Evolutionary conservation across 2,113 vertebrate species (phyloP).

Genomic region (Clupea harengus): DNA sequence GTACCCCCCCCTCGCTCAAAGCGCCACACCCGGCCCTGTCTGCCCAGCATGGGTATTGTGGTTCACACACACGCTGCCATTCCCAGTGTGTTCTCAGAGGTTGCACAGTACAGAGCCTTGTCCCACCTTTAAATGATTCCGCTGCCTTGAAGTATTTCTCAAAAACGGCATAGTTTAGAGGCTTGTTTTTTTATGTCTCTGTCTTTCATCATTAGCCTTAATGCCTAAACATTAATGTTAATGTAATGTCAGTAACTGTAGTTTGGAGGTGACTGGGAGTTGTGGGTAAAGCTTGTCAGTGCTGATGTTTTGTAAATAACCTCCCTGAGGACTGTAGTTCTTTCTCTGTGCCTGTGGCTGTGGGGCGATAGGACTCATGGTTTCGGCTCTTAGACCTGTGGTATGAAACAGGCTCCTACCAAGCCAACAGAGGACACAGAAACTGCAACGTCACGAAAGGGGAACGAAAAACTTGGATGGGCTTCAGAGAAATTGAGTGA

Average conservation of each 20-base stretch:
- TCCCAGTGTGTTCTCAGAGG: background rate
- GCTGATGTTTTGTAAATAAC: background rate
- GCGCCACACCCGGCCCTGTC: background rate
- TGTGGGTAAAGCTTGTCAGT: background rate
- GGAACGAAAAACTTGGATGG: background rate
- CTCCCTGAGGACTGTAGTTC: background rate
- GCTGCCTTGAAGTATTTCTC: background rate
- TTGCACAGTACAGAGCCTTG: background rate
- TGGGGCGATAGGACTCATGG: background rate
- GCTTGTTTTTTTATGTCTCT: background rate
- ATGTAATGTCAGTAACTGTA: background rate
- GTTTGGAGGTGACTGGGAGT: background rate
- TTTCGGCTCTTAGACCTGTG: background rate
- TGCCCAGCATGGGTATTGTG: background rate
- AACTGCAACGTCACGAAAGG: background rate
- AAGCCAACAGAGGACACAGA: background rate
- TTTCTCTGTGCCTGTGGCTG: background rate
- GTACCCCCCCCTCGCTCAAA: background rate
- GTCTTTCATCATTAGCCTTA: background rate
- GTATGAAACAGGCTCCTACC: background rate
- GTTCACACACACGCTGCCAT: background rate
- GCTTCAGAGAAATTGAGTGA: background rate
- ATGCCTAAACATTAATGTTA: no score
- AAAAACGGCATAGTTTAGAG: background rate
- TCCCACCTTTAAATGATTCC: background rate